Base-by-base conservation (phyloP, 2,113 vertebrate species). In the Hemibagrus wyckioides region DNA sequence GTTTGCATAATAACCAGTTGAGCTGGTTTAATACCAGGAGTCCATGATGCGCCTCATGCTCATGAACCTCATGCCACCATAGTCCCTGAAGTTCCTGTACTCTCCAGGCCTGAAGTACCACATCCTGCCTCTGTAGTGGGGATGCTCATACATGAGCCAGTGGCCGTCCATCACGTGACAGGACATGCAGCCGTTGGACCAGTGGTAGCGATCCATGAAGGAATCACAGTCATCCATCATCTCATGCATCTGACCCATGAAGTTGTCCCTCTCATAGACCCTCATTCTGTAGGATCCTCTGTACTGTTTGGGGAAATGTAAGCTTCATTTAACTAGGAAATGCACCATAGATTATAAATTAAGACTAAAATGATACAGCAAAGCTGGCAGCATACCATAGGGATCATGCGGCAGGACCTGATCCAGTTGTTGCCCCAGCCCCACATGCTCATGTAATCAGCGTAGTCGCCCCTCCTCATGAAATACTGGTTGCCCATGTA, bases 251-350 rank as follows among this genome's bases (percentile, higher is more conserved):
- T 86, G 85, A 19, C 85, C 85, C 79, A 87, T 82, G 54, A 93
- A 91, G 91, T 91, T 94, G 89, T 93, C 92, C 79, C 84, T 93
- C 91, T 93, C 93, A 21, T 93, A 94, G 76, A 93, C 91, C 91
- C 77, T 92, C 87, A 93, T 92, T 63, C 82, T 88, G 82, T 79
- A 88, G 30, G 56, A 61, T 82, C 80, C 80, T 61, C 80, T 82
- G 52, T 57, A 15, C 80, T 82, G 80, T 82, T 39, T 44, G 13
- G 44, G 44, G 44, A 75, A 75, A 28, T 67, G 2, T 67, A 67
- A 67, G n/a, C 1, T n/a, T 30, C 63, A 67, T 9, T 67, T 30
- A 30, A 33, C 63, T 33, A 67, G n/a, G n/a, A 67, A 67, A 67
- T 67, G n/a, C n/a, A n/a, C n/a, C n/a, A 33, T 5, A 30, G 14